phyloP scores from a whole-genome alignment of 1,140 invertebrate genomes.

The Octopus bimaculoides region DNA sequence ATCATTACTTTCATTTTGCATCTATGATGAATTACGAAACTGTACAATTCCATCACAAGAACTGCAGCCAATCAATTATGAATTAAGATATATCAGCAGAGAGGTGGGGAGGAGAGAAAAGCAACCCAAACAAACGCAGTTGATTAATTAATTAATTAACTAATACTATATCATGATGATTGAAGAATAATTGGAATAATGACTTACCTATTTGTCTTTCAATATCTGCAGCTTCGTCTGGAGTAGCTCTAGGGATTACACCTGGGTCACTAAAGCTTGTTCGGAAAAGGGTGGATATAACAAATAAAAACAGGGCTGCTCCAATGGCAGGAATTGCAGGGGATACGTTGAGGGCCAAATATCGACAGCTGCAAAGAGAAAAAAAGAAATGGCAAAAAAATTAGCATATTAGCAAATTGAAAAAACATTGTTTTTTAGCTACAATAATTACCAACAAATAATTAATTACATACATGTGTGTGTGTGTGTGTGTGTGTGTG shows the following conservation, averaged over 20 bases:
- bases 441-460: neutral
- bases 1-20: too few species aligned
- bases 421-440: neutral
- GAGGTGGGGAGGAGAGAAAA: too few species aligned
- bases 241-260: conserved; percentile 84
- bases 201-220: conserved; percentile 68
- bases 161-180: too few species aligned
- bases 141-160: too few species aligned
- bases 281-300: conserved; percentile 82
- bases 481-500: too few species aligned
- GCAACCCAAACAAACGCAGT: too few species aligned
- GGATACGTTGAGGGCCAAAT: conserved; percentile 74
- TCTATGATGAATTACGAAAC: too few species aligned
- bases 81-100: too few species aligned
- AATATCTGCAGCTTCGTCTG: conserved; percentile 88
- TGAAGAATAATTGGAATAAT: neutral
- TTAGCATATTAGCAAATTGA: neutral
- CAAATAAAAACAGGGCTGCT: conserved; percentile 82
- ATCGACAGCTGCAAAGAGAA: conserved; percentile 72
- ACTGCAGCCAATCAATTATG: too few species aligned
- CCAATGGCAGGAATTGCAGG: conserved; percentile 86
- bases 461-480: neutral
- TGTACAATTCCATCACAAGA: too few species aligned
- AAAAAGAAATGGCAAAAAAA: conserved; percentile 44
- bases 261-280: conserved; percentile 94